A percentile compares a stretch with the other conserved stretches of the same genome.
These are phyloP conservation scores for Colossoma macropomum DNA, from an alignment of 2,113 vertebrate species.

Conservation along the genomic window DNA sequence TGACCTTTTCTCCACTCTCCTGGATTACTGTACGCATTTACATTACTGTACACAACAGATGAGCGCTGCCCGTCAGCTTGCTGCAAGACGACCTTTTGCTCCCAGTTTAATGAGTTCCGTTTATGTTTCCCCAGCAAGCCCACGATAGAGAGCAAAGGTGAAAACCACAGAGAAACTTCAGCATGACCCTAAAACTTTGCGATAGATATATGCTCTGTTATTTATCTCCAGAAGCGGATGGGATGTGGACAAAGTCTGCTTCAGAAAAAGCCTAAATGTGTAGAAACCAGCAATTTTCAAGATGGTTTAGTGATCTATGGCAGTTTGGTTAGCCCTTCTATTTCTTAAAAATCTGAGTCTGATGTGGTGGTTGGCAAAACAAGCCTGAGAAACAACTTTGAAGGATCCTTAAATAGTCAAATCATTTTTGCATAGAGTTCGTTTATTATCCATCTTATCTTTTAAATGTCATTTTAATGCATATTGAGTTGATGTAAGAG, in stretches of 20 bases:
- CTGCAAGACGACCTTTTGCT: slow-evolving; percentile 68
- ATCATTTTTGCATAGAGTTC: no score
- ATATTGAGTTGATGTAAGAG: no score
- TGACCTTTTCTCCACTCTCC: slow-evolving; percentile 72
- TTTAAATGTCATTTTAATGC: no score
- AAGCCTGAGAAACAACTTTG: background rate
- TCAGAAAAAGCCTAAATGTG: background rate
- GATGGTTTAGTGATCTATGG: background rate
- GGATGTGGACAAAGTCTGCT: no score
- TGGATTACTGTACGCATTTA: slow-evolving; percentile 64
- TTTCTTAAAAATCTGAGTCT: background rate
- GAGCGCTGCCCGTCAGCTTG: slow-evolving; percentile 67
- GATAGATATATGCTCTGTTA: slow-evolving; percentile 16
- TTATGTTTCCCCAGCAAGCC: slow-evolving; percentile 61
- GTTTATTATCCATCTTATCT: background rate
- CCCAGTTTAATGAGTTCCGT: slow-evolving; percentile 67
- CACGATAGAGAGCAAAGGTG: slow-evolving; percentile 55
- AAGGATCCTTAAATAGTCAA: background rate
- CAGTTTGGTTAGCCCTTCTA: background rate
- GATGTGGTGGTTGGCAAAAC: background rate
- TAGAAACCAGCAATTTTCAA: background rate
- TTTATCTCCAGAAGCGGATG: slow-evolving; percentile 14
- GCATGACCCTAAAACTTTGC: slow-evolving; percentile 32
- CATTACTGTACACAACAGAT: slow-evolving; percentile 73
- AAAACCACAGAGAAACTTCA: slow-evolving; percentile 64